Percentiles rank a stretch among this genome's conserved stretches.
Evolutionary conservation across 2,113 vertebrate species (phyloP).

Genomic region (Crotophaga sulcirostris): DNA sequence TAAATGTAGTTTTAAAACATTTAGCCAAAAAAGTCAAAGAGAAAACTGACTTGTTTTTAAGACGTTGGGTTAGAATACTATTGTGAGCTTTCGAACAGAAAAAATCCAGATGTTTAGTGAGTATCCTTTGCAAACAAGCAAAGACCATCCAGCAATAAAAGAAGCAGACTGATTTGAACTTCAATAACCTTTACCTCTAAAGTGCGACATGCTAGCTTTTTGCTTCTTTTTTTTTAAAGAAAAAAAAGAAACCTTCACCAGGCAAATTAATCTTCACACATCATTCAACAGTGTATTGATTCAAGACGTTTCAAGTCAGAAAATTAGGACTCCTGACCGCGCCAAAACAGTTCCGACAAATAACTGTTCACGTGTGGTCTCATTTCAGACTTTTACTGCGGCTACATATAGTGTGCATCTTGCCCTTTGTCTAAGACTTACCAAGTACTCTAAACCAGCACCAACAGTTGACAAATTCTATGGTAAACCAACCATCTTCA

Average conservation of each 20-base stretch:
- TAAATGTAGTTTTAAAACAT: background rate
- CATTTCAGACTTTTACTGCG: background rate
- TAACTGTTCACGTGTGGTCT: background rate
- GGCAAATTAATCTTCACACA: background rate
- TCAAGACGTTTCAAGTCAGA: background rate
- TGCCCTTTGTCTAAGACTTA: background rate
- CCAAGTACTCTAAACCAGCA: background rate
- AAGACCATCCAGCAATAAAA: background rate
- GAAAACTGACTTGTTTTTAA: background rate
- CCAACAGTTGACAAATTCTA: background rate
- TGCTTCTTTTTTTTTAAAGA: background rate
- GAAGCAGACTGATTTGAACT: background rate
- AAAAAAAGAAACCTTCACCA: background rate
- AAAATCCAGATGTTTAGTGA: background rate
- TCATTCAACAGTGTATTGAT: background rate
- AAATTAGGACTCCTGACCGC: background rate
- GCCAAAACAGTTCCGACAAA: background rate
- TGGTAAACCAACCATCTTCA: background rate
- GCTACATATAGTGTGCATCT: accelerated
- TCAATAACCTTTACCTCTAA: background rate
- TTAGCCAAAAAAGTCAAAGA: background rate
- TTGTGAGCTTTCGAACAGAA: background rate
- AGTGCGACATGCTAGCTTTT: background rate
- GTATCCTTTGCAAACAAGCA: background rate
- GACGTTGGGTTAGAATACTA: background rate